Conservation (phyloP, 2,113 vertebrate species). For the Cathartes aura region DNA sequence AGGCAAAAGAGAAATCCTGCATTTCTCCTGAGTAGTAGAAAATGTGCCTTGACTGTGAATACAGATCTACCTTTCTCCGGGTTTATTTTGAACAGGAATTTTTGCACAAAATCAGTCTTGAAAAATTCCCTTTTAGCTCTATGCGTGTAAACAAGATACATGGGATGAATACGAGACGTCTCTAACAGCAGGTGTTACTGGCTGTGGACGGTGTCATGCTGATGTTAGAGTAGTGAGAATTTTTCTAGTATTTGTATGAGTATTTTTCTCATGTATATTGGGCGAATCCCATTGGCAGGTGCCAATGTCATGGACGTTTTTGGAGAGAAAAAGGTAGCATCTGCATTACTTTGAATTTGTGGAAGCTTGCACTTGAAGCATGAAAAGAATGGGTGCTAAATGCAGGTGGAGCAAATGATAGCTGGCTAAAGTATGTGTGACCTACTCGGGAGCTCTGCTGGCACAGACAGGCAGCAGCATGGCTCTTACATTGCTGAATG, state of each 20-base stretch:
- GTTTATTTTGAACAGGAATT: neutral
- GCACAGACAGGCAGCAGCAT: neutral
- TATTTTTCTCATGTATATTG: neutral
- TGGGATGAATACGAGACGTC: neutral
- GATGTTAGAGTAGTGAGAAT: neutral
- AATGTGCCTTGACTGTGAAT: neutral
- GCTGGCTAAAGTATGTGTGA: neutral
- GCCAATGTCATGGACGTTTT: neutral
- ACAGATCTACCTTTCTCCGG: neutral
- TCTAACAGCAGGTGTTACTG: neutral
- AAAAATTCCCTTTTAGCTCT: neutral
- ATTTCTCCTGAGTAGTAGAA: neutral
- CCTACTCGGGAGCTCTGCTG: neutral
- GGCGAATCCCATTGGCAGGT: neutral
- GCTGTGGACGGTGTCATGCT: fast-evolving
- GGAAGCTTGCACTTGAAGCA: neutral
- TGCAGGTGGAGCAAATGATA: neutral
- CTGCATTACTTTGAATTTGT: neutral
- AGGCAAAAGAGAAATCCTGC: neutral
- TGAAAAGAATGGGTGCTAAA: neutral
- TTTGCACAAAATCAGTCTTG: neutral
- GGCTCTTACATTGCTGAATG: neutral
- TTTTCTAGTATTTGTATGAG: neutral
- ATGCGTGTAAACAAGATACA: neutral
- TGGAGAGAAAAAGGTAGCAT: neutral